These are phyloP conservation scores for Heliconius nattereri DNA, from an alignment of 1,140 invertebrate species.

Conservation along the genomic window DNA sequence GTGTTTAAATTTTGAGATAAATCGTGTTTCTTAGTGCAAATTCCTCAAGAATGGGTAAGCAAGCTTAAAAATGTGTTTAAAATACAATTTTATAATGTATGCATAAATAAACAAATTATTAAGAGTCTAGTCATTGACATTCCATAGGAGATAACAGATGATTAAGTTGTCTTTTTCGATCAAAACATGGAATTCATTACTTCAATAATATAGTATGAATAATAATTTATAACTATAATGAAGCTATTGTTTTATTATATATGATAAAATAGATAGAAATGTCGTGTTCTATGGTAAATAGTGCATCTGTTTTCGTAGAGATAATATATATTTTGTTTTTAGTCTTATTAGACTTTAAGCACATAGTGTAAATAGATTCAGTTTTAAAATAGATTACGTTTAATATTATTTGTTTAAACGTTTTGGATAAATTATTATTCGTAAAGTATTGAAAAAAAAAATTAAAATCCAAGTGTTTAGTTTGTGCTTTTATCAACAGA, in stretches of 20 bases:
- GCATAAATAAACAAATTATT: neutral
- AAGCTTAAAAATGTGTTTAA: slow-evolving; percentile 1
- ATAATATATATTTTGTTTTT: neutral
- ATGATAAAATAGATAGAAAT: neutral
- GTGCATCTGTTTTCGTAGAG: neutral
- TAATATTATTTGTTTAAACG: neutral
- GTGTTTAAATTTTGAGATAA: slow-evolving; percentile 53
- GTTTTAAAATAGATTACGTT: neutral
- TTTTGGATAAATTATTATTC: neutral
- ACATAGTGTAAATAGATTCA: neutral
- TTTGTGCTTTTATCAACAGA: slow-evolving; percentile 25
- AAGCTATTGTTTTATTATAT: neutral
- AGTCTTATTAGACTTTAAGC: neutral
- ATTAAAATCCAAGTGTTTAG: neutral
- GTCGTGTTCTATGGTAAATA: neutral
- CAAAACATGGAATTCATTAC: slow-evolving; percentile 38
- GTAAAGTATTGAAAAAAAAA: neutral
- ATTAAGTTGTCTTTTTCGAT: slow-evolving; percentile 37
- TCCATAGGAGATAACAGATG: slow-evolving; percentile 39
- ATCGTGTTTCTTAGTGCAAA: slow-evolving; percentile 51
- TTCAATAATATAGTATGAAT: slow-evolving; percentile 18
- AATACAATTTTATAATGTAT: neutral
- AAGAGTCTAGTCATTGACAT: slow-evolving; percentile 25
- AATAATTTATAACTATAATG: neutral
- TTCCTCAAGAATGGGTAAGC: slow-evolving; percentile 67